Percentiles rank a stretch among this genome's conserved stretches.
Conservation (phyloP, 2,888 invertebrate genomes). For the Chaitophorus viminalis region DNA sequence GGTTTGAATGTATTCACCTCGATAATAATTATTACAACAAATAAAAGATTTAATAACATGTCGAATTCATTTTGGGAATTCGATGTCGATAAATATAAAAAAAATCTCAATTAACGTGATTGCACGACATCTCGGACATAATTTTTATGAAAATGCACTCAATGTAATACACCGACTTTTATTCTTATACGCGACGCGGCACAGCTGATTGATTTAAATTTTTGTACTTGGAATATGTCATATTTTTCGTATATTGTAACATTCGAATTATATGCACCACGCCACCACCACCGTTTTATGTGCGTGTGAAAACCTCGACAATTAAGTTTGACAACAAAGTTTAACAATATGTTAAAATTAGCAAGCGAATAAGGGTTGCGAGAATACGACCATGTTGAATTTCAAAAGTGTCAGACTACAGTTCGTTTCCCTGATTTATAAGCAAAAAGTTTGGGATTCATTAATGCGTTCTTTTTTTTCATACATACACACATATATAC, state of each 20-base stretch:
- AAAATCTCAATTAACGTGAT: too few species aligned
- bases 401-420: conserved; percentile 47
- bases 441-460: conserved; percentile 47
- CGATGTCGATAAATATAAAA: too few species aligned
- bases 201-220: not conserved
- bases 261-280: not conserved
- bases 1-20: too few species aligned
- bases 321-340: conserved; percentile 54
- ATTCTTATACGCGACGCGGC: not conserved
- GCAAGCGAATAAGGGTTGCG: conserved; percentile 8
- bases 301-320: not conserved
- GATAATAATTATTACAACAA: too few species aligned
- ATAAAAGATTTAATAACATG: too few species aligned
- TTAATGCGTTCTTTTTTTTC: conserved; percentile 22
- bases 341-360: conserved; percentile 59
- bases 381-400: conserved; percentile 19
- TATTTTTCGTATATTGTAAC: not conserved
- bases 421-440: conserved; percentile 50
- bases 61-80: too few species aligned
- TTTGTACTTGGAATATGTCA: not conserved
- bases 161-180: not conserved
- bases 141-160: too few species aligned
- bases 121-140: too few species aligned
- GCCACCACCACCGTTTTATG: not conserved
- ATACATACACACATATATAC: not conserved